Base-by-base conservation (phyloP, 2,888 invertebrate species). In the Alcis repandata region DNA sequence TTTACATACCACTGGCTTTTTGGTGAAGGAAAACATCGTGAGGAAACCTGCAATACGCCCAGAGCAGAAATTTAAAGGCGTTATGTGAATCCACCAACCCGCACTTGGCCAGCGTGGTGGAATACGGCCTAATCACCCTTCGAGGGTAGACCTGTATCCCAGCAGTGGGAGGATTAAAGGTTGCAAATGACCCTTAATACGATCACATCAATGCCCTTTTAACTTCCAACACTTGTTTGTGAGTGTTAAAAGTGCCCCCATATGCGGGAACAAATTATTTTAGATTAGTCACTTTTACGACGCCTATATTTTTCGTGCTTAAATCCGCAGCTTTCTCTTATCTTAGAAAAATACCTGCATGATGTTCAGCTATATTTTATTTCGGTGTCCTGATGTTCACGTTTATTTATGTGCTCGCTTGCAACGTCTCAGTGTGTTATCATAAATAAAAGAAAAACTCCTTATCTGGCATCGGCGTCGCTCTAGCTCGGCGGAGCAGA, bases 331-430 rank as follows among this genome's bases (percentile, higher is more conserved):
- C 58, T 64, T 56, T 60, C 22, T 56, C 32, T 59, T 63, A 41
- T 58, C 62, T 59, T 20, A 68, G 53, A 65, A 52, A 66, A 63
- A 56, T 69, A 71, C 67, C 58, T 54, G 60, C 63, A 69, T 63
- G 60, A 71, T 76, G 70, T 73, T 67, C 59, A 59, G 65, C 60
- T 43, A 73, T 71, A 70, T 69, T 74, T 69, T 73, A 68, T 76
- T 71, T 74, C 74, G 67, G 53, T 58, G 51, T 71, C 71, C 71
- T 46, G 64, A 67, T 69, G 73, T 72, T 73, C 65, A 57, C 59
- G 61, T 68, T 74, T 75, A 81, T 81, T 80, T 81, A 80, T 78
- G 72, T 70, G 49, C 69, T 60, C 60, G 76, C 63, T 63, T 73
- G 71, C 71, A 73, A 63, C 64, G 69, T 68, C 70, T 68, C 64